Evolutionary conservation across 2,113 vertebrate species (phyloP), one percentile per base, ranked within the genome.

Genomic region (Leuciscus idus): DNA sequence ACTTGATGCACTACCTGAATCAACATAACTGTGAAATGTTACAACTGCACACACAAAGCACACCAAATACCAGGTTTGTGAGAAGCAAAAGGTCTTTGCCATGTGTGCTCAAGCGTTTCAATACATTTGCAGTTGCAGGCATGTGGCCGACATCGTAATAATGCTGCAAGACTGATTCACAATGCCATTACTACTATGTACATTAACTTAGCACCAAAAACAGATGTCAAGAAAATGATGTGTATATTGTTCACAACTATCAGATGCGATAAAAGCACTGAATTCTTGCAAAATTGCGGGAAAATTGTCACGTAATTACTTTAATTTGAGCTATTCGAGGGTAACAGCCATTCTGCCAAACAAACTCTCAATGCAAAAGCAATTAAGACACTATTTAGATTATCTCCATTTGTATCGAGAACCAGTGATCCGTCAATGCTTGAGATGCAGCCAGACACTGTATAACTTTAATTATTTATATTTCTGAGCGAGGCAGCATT

Each of bases 401-500:
- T 23, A 68, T 84, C 61, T 82, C 43, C 48, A 68, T 73, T 87
- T 81, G 82, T 85, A 79, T 83, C 57, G n/a, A 73, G 39, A 73
- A 36, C 26, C 62, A 88, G 83, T 72, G 43, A 57, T 61, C 43
- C 72, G 28, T 48, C 21, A 55, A 46, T 33, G 52, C 66, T 81
- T 28, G 83, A 81, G 21, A 21, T 57, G 52, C 73, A 75, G 59
- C 62, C 86, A 85, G 76, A 84, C 66, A 57, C 7, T 43, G 30
- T 64, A 55, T 46, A 28, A 87, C 74, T 87, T 89, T 74, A 88
- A 88, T 88, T 88, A 84, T 86, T 83, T 68, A 88, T 74, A 66
- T 80, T 73, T 80, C 76, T 88, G 48, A 59, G 84, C 46, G 7
- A 75, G 84, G 75, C n/a, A 52, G 39, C 70, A 84, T 84, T 83